Base-by-base conservation (phyloP, 2,888 invertebrate species). In the Patella ulyssiponensis region DNA sequence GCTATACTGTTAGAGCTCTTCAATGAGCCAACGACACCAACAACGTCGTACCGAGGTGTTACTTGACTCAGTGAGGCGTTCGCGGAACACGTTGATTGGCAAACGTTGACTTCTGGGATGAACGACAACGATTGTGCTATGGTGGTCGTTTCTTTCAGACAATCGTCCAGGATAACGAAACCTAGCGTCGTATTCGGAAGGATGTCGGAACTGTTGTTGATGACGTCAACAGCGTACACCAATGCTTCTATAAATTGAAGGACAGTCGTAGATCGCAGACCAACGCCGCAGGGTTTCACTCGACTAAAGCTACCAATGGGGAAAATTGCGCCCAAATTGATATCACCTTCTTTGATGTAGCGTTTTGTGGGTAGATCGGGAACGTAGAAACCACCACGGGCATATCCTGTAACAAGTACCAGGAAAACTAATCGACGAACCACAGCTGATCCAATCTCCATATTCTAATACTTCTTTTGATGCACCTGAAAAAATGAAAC, bases 171-270 rank as follows among this genome's bases (percentile, higher is more conserved):
- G 7, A 87, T 83, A 53, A 83, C 84, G 58, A 82, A 85, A 0
- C 88, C 88, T 4, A 88, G 80, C 5, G 75, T 76, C 7, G 83
- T 69, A 53, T 83, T 79, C 3, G 83, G 82, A 20, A 88, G 80
- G 11, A 86, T 51, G 23, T 74, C 56, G 1, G 78, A 23, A n/a
- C 77, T 73, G n/a, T 75, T 71, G 81, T 88, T 88, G 58, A 87
- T 81, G 27, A 75, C 44, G 1, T 82, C 69, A 17, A 88, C 80
- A 76, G 86, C 85, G 73, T 77, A 88, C 14, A 79, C 80, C 72
- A 87, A 75, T 2, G 86, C 86, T 76, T 88, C 88, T 14, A 85
- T 82, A 71, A 79, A 77, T 77, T 87, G 88, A 2, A 88, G 78
- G 9, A 80, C 80, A 27, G 78, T 79, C 7, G 80, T 53, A 15